Evolutionary conservation across 1,140 invertebrate species (phyloP).

Genomic region (Papilio dardanus): DNA sequence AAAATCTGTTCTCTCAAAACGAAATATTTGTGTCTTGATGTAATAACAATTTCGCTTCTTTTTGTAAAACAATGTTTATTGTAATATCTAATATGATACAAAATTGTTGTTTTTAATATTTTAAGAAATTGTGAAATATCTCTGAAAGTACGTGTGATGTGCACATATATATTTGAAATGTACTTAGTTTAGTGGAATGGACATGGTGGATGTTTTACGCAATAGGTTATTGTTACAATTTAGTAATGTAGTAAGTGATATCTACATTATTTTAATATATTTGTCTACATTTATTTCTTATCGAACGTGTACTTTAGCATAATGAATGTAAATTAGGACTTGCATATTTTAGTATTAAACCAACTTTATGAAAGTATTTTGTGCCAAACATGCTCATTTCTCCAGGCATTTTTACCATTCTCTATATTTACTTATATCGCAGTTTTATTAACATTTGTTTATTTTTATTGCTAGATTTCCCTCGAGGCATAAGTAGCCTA

Average conservation of each 20-base stretch:
- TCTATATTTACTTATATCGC: background rate
- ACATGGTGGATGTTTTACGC: conserved; percentile 44
- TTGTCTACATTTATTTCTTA: conserved; percentile 14
- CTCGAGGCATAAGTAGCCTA: background rate
- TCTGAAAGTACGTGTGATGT: conserved; percentile 36
- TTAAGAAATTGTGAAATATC: background rate
- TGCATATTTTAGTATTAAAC: conserved; percentile 28
- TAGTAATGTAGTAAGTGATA: conserved; percentile 24
- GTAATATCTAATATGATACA: background rate
- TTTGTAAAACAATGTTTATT: background rate
- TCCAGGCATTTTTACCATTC: conserved; percentile 6
- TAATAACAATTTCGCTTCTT: background rate
- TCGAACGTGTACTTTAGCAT: conserved; percentile 20
- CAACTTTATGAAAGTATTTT: conserved; percentile 29
- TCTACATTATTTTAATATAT: conserved; percentile 17
- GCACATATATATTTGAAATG: conserved; percentile 40
- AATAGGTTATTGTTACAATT: conserved; percentile 36
- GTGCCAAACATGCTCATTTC: conserved; percentile 34
- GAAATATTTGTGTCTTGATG: background rate
- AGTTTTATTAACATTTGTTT: background rate
- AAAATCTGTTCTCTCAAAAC: background rate
- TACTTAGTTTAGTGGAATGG: conserved; percentile 44
- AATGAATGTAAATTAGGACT: conserved; percentile 19
- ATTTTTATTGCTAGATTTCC: background rate
- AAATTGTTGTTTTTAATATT: background rate